phyloP scores from a whole-genome alignment of 2,797 vertebrate species.

The Brachyalestes nurse region DNA sequence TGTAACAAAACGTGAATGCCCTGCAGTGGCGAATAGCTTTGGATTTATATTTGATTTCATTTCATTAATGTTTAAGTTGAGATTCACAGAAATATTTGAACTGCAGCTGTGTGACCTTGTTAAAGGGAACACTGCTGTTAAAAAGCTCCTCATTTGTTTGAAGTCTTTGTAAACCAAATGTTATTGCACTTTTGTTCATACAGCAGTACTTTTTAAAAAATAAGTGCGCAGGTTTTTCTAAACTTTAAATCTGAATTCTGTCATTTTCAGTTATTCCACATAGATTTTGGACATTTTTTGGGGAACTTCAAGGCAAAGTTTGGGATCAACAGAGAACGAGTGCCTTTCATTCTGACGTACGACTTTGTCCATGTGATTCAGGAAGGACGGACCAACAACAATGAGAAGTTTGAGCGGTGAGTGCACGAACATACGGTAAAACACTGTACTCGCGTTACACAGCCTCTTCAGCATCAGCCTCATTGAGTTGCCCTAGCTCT shows the following conservation, averaged over 20 bases:
- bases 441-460: neutral
- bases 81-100: no score
- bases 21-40: no score
- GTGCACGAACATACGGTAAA: neutral
- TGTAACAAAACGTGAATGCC: no score
- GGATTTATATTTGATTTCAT: no score
- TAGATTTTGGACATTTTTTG: slow-evolving; percentile 97
- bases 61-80: no score
- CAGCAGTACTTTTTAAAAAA: no score
- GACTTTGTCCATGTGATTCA: slow-evolving; percentile 99
- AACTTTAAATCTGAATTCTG: slow-evolving; percentile 23
- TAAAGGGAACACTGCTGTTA: no score
- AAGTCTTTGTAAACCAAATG: no score
- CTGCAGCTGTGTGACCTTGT: no score
- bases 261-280: slow-evolving; percentile 90
- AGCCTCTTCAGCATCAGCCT: neutral
- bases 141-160: no score
- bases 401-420: slow-evolving; percentile 96
- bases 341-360: slow-evolving; percentile 96
- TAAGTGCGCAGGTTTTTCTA: neutral
- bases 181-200: no score
- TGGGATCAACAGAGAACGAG: slow-evolving; percentile 96
- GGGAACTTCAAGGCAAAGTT: slow-evolving; percentile 99
- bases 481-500: neutral
- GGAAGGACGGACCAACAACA: slow-evolving; percentile 93